Evolutionary conservation across 2,797 vertebrate species (phyloP).

Genomic region (Pyrocephalus nanus): DNA sequence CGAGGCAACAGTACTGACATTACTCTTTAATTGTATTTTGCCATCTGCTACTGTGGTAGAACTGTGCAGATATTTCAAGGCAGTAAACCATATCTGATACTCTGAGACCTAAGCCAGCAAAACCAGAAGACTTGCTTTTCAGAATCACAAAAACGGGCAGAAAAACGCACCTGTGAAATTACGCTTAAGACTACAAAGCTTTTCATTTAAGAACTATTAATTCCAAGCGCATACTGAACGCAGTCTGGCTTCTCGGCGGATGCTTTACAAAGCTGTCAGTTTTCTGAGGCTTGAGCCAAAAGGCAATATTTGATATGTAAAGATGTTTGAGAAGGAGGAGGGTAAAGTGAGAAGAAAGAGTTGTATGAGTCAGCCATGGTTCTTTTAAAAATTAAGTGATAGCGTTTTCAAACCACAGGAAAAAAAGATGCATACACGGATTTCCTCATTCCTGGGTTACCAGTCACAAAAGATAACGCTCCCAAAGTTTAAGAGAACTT

Average conservation of each 20-base stretch:
- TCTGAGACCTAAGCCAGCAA: not conserved
- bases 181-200: constrained; percentile 26
- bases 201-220: constrained; percentile 52
- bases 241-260: constrained; percentile 49
- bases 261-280: constrained; percentile 61
- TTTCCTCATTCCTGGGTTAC: constrained; percentile 38
- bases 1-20: not conserved
- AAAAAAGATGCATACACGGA: not conserved
- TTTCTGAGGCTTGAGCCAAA: constrained; percentile 57
- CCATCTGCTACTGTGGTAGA: constrained; percentile 21
- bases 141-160: not conserved
- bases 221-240: constrained; percentile 41
- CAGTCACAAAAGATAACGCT: not conserved
- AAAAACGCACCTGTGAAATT: constrained; percentile 50
- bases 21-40: not conserved
- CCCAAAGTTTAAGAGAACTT: constrained; percentile 40
- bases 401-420: constrained; percentile 41
- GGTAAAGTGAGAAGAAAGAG: constrained; percentile 48
- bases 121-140: not conserved
- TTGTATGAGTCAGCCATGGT: constrained; percentile 45
- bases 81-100: not conserved
- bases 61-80: constrained; percentile 4
- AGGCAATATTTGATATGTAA: constrained; percentile 59
- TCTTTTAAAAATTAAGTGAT: constrained; percentile 43
- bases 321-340: constrained; percentile 65